Evolutionary conservation across 2,113 vertebrate species (phyloP), one percentile per base, ranked within the genome.

Genomic region (Sturnira hondurensis): DNA sequence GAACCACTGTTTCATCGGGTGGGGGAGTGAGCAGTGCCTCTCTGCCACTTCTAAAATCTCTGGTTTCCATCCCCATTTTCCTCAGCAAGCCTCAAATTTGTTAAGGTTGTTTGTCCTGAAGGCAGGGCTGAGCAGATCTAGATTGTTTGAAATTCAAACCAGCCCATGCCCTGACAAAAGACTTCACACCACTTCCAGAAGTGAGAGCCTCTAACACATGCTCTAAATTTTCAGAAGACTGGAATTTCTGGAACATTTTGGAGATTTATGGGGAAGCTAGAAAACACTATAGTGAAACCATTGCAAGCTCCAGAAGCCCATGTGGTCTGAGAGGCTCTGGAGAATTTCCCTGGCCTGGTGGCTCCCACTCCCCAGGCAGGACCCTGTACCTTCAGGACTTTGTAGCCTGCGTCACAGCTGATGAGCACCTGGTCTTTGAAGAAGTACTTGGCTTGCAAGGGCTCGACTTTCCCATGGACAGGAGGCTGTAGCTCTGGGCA

Each of bases 381-480:
- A 38, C 4, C 3, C 26, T 41, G 8, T 98, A 99, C 99, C 99
- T 99, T 99, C 67, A 99, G 80, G 50, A 99, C 97, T 91, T 97
- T 98, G 98, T 99, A 99, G 84, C 99, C 99, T 0, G 98, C 97
- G 91, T 99, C 98, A 98, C 99, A 99, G 93, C 98, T 99, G 97
- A 99, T 92, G 63, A 99, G 98, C 89, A 99, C 95, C 93, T 99
- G 99, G 94, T 99, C 99, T 98, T 99, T 99, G 96, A 99, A 99
- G 70, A 97, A 99, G 96, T 99, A 99, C 12, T 98, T 98, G 85
- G 98, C 98, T 97, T 99, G 99, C 77, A 98, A 86, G 8, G 99
- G 99, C 85, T 98, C 99, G 0, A 99, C 98, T 97, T 99, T 98
- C 56, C 98, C 98, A 28, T 99, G 98, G 50, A 97, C 91, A 0